Base-by-base conservation (phyloP, 2,113 vertebrate genomes). In the Oplegnathus fasciatus region DNA sequence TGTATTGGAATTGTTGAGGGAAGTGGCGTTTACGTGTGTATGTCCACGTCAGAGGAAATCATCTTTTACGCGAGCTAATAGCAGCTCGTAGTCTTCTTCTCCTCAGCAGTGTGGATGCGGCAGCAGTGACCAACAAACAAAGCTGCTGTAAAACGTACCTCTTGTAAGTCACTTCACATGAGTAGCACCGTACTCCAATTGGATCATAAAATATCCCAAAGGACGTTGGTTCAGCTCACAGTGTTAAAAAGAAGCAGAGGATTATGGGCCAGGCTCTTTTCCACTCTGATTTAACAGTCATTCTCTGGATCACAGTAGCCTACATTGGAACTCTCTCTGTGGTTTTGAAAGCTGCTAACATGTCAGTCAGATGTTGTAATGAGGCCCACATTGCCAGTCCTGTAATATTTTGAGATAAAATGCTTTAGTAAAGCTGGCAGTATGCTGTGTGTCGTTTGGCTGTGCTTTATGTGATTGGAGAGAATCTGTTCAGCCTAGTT, bases 341-440 rank as follows among this genome's bases (percentile, higher is more conserved):
- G 84, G 88, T 87, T 89, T 89, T 87, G 83, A 88, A 91, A 80
- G 71, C 44, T 66, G 70, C 68, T 6, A 78, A 70, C 81, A 75
- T 87, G 91, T 91, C 89, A 83, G 87, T 92, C 55, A 88, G 80
- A 90, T 92, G 82, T 73, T 86, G 86, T 92, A 92, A 90, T 85
- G 81, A 52, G 62, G 20, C 73, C 61, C 73, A 72, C 65, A 32
- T 85, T 77, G 78, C 80, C 75, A 71, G 28, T 60, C 79, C 84
- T 90, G 6, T 87, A 89, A 78, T 88, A 80, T 85, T 84, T 90
- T 85, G 57, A 89, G 88, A 91, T 89, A 80, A 89, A 90, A 90
- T 58, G 68, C 89, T 76, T 86, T 37, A 67, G 69, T 40, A 62
- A 75, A 87, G 66, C 79, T 87, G 74, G 71, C 82, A 83, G 69